A percentile compares a stretch with the other conserved stretches of the same genome.
These are phyloP conservation scores for Gari tellinella DNA, from an alignment of 2,888 invertebrate genomes.

Conservation along the genomic window DNA sequence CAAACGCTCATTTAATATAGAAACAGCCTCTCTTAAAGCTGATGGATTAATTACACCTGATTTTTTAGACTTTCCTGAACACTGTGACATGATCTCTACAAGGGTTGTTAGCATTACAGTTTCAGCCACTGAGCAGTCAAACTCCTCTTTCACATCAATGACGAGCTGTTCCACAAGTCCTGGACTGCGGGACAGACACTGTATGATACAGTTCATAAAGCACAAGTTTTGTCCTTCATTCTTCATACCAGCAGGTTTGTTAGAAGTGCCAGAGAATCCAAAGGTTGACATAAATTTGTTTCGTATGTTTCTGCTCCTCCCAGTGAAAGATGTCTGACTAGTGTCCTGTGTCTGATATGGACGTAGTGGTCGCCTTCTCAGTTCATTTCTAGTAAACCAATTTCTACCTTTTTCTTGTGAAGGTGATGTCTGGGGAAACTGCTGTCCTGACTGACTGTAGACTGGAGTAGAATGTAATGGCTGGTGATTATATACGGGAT, in stretches of 20 bases:
- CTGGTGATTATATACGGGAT: too few species aligned
- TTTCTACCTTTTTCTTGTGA: slow-evolving; percentile 6
- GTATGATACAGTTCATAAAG: slow-evolving; percentile 82
- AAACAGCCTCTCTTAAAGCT: slow-evolving; percentile 71
- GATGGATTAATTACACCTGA: slow-evolving; percentile 63
- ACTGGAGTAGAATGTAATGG: not conserved
- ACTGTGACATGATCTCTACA: slow-evolving; percentile 67
- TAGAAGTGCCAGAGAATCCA: slow-evolving; percentile 57
- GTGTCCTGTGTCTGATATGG: slow-evolving; percentile 13
- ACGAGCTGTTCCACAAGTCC: slow-evolving; percentile 68
- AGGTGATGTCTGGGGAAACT: not conserved
- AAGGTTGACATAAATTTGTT: slow-evolving; percentile 72
- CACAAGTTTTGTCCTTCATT: slow-evolving; percentile 81
- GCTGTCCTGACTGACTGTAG: not conserved
- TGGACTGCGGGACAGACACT: slow-evolving; percentile 80
- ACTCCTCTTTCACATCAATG: slow-evolving; percentile 63
- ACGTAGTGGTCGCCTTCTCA: slow-evolving; percentile 56
- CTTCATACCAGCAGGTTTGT: slow-evolving; percentile 75
- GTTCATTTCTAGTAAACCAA: slow-evolving; percentile 52
- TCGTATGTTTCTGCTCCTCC: slow-evolving; percentile 60
- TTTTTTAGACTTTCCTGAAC: slow-evolving; percentile 54
- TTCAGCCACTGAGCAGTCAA: slow-evolving; percentile 73
- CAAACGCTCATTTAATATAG: slow-evolving; percentile 63
- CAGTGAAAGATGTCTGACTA: slow-evolving; percentile 16
- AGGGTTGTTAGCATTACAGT: slow-evolving; percentile 67